Conservation (phyloP, 2,888 invertebrate species). For the Phyto melanocephala region DNA sequence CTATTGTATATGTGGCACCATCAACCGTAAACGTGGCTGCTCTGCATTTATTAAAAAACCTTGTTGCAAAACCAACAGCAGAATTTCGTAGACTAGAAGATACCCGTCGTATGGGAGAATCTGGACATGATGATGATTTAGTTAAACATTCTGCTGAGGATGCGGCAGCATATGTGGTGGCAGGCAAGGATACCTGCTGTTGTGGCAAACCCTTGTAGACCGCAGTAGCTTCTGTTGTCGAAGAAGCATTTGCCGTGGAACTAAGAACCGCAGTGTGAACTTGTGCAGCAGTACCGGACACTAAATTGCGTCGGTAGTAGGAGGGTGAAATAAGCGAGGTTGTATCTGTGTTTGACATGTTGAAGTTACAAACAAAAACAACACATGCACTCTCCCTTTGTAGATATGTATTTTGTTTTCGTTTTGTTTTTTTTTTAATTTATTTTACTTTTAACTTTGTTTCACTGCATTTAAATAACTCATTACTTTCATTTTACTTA, state of each 20-base stretch:
- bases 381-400: background rate
- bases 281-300: slow-evolving; percentile 73
- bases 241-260: slow-evolving; percentile 24
- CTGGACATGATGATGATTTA: slow-evolving; percentile 73
- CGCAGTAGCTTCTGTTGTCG: background rate
- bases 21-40: slow-evolving; percentile 92
- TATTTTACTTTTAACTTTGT: background rate
- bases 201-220: slow-evolving; percentile 47
- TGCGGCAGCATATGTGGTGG: slow-evolving; percentile 4
- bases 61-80: slow-evolving; percentile 78
- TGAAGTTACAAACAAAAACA: background rate
- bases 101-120: slow-evolving; percentile 77
- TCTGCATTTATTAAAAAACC: slow-evolving; percentile 89
- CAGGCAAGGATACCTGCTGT: slow-evolving; percentile 44
- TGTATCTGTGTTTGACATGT: slow-evolving; percentile 69
- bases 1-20: slow-evolving; percentile 92
- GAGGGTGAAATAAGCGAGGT: slow-evolving; percentile 60
- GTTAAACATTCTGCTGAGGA: slow-evolving; percentile 34
- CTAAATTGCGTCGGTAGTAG: slow-evolving; percentile 67
- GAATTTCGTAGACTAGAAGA: slow-evolving; percentile 76
- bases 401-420: background rate
- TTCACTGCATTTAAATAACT: slow-evolving; percentile 6
- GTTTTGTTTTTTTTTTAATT: background rate
- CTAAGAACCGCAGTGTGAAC: slow-evolving; percentile 56
- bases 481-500: background rate